Evolutionary conservation across 1,140 invertebrate species (phyloP), one percentile per base, ranked within the genome.

Genomic region (Colletes latitarsis): DNA sequence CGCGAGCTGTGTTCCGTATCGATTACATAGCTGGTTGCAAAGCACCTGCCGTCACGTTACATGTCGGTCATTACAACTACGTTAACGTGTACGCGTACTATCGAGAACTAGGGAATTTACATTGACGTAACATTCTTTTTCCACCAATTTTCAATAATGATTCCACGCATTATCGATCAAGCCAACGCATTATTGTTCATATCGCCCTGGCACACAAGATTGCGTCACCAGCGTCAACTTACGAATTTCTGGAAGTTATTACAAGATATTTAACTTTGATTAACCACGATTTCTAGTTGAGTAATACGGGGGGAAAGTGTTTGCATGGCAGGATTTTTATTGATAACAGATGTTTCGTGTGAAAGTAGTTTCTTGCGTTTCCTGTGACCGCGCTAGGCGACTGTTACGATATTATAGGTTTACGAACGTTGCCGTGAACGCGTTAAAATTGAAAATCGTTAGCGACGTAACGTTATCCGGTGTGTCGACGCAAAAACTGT

Each of bases 301-400:
- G 19, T 55, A 72, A 78, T 39, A 58, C 30, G 30, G 30, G 77
- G n/a, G 64, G 77, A 73, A 78, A 78, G 77, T 78, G 55, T 41
- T 64, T 46, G 68, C 52, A 15, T n/a, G 8, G 9, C 21, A 10
- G 68, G 39, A 72, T 63, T n/a, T n/a, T 19, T 19, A 46, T 12
- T 53, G 68, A 78, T 72, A 78, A 72, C 30, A 53, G 76, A 77
- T 62, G n/a, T 53, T 69, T 62, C 57, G 1, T 14, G 57, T 57
- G 68, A 77, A 62, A 77, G 57, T 53, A 77, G 21, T 30, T 53
- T 15, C 49, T 19, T n/a, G 8, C 15, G 55, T 14, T 77, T 52
- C 43, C 55, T 46, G 75, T 14, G 39, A 19, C 69, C 4, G 53
- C 39, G 39, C 21, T 19, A 49, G 46, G 43, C 63, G 8, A 30